These are phyloP conservation scores for Blastobasis lacticolella DNA, from an alignment of 2,888 invertebrate species.

Conservation along the genomic window DNA sequence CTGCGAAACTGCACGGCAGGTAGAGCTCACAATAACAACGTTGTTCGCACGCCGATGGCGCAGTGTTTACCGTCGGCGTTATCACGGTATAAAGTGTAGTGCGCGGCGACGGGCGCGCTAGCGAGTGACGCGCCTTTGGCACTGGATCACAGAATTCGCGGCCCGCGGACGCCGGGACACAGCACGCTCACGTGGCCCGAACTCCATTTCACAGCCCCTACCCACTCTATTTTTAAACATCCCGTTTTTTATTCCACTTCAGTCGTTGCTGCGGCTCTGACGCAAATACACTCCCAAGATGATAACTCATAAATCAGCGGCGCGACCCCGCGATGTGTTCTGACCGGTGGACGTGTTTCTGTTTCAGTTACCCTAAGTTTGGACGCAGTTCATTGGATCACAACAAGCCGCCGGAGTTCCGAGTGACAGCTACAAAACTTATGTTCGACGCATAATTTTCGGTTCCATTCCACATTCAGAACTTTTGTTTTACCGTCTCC, in stretches of 20 bases:
- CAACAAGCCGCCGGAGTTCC: conserved; percentile 49
- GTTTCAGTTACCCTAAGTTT: conserved; percentile 68
- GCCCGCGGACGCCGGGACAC: conserved; percentile 27
- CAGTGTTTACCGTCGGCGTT: conserved; percentile 54
- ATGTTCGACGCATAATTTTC: conserved; percentile 60
- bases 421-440: conserved; percentile 34
- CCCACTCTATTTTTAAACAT: conserved; percentile 53
- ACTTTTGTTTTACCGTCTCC: conserved; percentile 54
- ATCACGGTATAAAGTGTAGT: conserved; percentile 25
- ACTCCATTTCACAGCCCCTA: conserved; percentile 37
- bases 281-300: conserved; percentile 45
- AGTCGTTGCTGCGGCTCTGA: conserved; percentile 49
- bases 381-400: conserved; percentile 51
- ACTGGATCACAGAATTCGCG: conserved; percentile 36
- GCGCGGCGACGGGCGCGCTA: conserved; percentile 34
- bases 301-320: conserved; percentile 22
- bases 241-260: conserved; percentile 55
- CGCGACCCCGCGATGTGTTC: conserved; percentile 17
- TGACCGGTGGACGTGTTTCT: conserved; percentile 32
- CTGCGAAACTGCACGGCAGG: conserved; percentile 21
- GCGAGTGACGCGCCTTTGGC: conserved; percentile 56
- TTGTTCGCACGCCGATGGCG: conserved; percentile 27
- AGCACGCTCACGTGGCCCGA: conserved; percentile 57
- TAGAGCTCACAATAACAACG: conserved; percentile 31
- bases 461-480: conserved; percentile 63